phyloP scores from a whole-genome alignment of 2,113 vertebrate species.

The Cebidichthys violaceus region DNA sequence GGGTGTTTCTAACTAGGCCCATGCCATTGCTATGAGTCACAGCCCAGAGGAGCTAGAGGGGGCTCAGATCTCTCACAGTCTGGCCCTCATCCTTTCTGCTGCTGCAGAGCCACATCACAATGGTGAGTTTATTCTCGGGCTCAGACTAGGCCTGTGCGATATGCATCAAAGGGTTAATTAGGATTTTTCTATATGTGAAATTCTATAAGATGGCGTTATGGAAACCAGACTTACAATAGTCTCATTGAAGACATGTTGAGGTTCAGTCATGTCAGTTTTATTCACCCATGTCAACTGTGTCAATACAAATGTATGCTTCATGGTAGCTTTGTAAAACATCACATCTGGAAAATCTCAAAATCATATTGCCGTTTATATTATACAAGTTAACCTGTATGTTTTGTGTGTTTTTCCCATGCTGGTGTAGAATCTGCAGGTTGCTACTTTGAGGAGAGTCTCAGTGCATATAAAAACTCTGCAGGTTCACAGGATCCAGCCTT shows the following conservation, averaged over 20 bases:
- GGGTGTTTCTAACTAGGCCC: constrained; percentile 76
- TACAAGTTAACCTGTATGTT: not conserved
- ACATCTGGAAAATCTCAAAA: constrained; percentile 8
- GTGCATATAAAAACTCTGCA: constrained; percentile 64
- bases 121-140: constrained; percentile 75
- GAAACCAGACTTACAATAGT: constrained; percentile 32
- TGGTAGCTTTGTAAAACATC: not conserved
- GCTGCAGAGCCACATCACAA: constrained; percentile 74
- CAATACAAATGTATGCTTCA: not conserved
- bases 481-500: constrained; percentile 70
- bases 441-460: constrained; percentile 83
- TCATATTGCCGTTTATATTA: not conserved
- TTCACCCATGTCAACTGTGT: constrained; percentile 5
- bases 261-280: constrained; percentile 18
- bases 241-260: constrained; percentile 4
- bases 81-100: constrained; percentile 76
- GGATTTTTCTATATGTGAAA: constrained; percentile 42
- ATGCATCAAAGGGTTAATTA: constrained; percentile 34
- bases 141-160: not conserved
- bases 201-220: constrained; percentile 43
- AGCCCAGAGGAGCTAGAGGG: constrained; percentile 72
- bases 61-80: constrained; percentile 76
- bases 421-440: constrained; percentile 74
- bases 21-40: constrained; percentile 81
- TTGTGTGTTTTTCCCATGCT: constrained; percentile 19